Conservation (phyloP, 2,113 vertebrate genomes). For the Thomomys bottae region DNA sequence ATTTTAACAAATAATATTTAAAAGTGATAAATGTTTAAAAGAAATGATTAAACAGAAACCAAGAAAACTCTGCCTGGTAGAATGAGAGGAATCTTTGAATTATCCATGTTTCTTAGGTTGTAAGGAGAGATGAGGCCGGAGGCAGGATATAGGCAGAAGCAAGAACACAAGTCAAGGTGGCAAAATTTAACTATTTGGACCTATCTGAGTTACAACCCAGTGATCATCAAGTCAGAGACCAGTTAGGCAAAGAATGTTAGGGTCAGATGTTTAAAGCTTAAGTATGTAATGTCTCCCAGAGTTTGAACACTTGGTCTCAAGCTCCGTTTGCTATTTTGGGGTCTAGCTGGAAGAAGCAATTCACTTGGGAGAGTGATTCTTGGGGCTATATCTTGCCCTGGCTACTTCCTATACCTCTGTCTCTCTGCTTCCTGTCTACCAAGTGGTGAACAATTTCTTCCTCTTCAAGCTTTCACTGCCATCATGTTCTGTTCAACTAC, state of each 20-base stretch:
- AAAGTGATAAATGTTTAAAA: background rate
- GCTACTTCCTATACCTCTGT: background rate
- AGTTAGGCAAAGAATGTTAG: background rate
- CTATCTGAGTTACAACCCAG: background rate
- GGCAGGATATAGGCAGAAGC: background rate
- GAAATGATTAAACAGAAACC: background rate
- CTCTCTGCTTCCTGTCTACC: background rate
- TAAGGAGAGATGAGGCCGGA: background rate
- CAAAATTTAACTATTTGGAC: background rate
- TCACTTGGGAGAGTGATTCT: background rate
- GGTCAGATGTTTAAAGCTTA: too few relatives aligned
- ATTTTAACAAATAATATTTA: background rate
- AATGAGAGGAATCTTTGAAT: background rate
- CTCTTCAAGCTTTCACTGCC: too few relatives aligned
- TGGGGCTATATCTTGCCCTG: background rate
- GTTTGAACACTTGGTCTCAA: background rate
- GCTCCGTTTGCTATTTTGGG: background rate
- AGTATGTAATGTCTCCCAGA: background rate
- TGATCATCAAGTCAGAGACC: background rate
- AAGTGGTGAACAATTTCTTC: background rate
- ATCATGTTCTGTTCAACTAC: background rate
- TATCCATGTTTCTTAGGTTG: background rate
- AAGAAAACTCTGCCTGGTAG: background rate
- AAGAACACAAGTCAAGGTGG: background rate
- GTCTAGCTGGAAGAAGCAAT: background rate